Evolutionary conservation across 2,113 vertebrate species (phyloP), one percentile per base, ranked within the genome.

Genomic region (Hemibagrus wyckioides): DNA sequence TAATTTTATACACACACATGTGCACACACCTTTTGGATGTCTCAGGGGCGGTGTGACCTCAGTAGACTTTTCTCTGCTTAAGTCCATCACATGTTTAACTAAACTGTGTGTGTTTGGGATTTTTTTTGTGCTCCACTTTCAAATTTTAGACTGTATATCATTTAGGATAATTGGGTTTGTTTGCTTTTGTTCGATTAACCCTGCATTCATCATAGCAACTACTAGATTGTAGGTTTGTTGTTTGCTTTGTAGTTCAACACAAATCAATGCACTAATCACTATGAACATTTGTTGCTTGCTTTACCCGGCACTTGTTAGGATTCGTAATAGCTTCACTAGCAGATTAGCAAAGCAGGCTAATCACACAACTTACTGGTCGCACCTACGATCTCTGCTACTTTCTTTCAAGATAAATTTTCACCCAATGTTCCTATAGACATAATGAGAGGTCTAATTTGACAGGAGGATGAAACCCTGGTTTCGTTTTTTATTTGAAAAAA

Each of bases 41-140:
- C 85, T 90, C 89, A 87, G 90, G 65, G 80, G 65, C 87, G 69
- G 65, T 85, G 89, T 88, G 73, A 65, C 82, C 85, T 85, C 79
- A 44, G 41, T 87, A 63, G 75, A 79, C 15, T 89, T 59, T 83
- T 57, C 30, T 89, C 81, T 89, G 82, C 77, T 89, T 57, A n/a
- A 82, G 41, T 85, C 3, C 1, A 39, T 71, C 82, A 87, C 28
- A 10, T 82, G 59, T 67, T 54, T 30, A 30, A 28, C 23, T 57
- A 59, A 25, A 57, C 17, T 80, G 30, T 33, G n/a, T 56, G 14
- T 13, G 19, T 80, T 56, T 9, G n/a, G 76, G 44, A 80, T 80
- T 77, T 30, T n/a, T 15, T n/a, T 48, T 56, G 15, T 56, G 76
- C 75, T n/a, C 73, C 11, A 50, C 1, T 52, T 28, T 28, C 6